Base-by-base conservation (phyloP, 2,888 invertebrate genomes). In the Thera obeliscata region DNA sequence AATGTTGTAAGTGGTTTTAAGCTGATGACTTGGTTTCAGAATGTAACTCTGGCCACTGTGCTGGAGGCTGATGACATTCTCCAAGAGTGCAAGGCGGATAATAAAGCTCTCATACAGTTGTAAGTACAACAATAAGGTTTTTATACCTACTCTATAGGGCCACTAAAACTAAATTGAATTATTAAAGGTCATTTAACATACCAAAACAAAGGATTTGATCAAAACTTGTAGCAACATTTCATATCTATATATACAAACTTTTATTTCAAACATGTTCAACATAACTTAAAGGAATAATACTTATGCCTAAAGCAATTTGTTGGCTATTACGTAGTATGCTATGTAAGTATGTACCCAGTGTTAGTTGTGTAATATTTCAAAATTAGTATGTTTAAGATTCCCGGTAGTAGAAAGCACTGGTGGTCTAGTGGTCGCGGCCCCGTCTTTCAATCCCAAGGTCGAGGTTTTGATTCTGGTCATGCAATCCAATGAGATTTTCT, bases 41-140 rank as follows among this genome's bases (percentile, higher is more conserved):
- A 98, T 96, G 96, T 98, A 76, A 97, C 97, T 66, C 94, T 99
- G 73, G 95, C 96, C 83, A 98, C 98, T 89, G 95, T 99, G 75
- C 95, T 99, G 95, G 98, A 99, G 87, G 97, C 98, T 87, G 98
- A 98, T 86, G 98, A 98, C 91, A 97, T 99, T 84, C 95, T 99
- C 78, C 98, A 98, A 89, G 98, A 99, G 95, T 98, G 98, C 90
- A 98, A 98, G 94, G 96, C 96, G 75, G 98, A 97, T 87, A 98
- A 98, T 91, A 97, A 97, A 87, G 96, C 96, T 81, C 94, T 99
- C 72, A 95, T 98, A 78, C 98, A 98, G 87, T 99, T 97, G 98
- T 99, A 94, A 97, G 98, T 96, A 70, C 59, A 22, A 11, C 12
- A 50, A 41, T 46, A 35, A 52, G 22, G 11, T 35, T 46, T 35